Base-by-base conservation (phyloP, 1,140 invertebrate genomes). In the Stenopsyche tienmushanensis region DNA sequence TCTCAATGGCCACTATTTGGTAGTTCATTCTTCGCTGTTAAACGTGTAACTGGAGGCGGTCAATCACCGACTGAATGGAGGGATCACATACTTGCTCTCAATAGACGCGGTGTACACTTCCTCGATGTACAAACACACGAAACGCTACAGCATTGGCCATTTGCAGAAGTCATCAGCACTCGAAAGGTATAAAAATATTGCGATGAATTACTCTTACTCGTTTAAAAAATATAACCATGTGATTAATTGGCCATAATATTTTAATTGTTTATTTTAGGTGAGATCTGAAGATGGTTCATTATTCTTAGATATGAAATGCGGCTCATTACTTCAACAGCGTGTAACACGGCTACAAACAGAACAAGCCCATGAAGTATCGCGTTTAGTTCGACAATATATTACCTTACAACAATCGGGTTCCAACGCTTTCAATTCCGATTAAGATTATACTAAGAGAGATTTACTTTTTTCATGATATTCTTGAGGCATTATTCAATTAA, bases 21-120 rank as follows among this genome's bases (percentile, higher is more conserved):
- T 55, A 97, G 95, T 49, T 96, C 94, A 74, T 99, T 99, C 86
- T 99, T 98, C 82, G 92, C 93, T 1, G 92, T 98, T 20, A 96
- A 94, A 76, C 84, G 90, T 71, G 88, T 92, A 54, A 55, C 72
- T 9, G 82, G 83, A 62, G 77, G 75, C 1, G 74, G 73, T 3
- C 74, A 75, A 59, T 73, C 77, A 24, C 71, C 72, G 23, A 84
- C 85, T n/a, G 91, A 92, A 76, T 90, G 90, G 78, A 85, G 88
- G 67, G 90, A 93, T 71, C 89, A 95, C 73, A 94, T 97, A 75
- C 80, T 98, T 72, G 95, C 96, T 20, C 84, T 99, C 25, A 98
- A 98, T 80, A 84, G 92, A 73, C 86, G 90, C 66, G 96, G 96
- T 24, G 93, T 98, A 13, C 91, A 96, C 75, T 96, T 98, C 81